These are phyloP conservation scores for Neotoma lepida DNA, from an alignment of 2,113 vertebrate species.

Conservation along the genomic window DNA sequence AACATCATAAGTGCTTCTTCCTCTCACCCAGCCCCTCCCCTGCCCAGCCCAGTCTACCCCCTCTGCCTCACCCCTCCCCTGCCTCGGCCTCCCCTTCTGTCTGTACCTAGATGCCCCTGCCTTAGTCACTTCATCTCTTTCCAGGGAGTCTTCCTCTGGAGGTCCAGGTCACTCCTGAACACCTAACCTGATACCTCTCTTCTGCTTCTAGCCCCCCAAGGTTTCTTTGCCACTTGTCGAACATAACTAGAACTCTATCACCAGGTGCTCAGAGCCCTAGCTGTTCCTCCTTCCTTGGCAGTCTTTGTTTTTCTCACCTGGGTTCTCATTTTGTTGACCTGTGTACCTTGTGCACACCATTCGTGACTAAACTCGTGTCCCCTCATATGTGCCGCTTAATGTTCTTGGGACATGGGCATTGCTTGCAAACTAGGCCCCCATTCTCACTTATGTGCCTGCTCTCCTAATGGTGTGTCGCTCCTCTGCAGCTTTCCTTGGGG, in stretches of 20 bases:
- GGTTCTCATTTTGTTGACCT: background rate
- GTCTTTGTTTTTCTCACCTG: background rate
- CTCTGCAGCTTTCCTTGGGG: accelerated
- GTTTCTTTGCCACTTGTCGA: background rate
- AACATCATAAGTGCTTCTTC: accelerated
- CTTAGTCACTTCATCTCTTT: background rate
- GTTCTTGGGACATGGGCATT: too few relatives aligned
- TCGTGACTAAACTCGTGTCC: background rate
- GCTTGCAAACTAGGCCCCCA: background rate
- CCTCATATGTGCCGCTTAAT: too few relatives aligned
- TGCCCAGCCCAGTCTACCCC: accelerated
- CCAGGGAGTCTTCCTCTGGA: background rate
- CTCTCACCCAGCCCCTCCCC: background rate
- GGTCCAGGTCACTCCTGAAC: too few relatives aligned
- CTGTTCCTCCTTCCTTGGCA: background rate
- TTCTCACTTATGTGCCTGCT: background rate
- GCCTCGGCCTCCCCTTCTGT: background rate
- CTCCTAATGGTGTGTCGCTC: background rate
- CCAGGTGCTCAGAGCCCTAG: background rate
- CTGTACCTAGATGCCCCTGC: background rate
- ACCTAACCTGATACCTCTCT: accelerated
- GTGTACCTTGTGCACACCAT: accelerated
- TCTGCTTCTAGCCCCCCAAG: background rate
- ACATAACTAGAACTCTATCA: background rate
- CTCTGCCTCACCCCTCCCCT: background rate